A percentile compares a stretch with the other conserved stretches of the same genome.
Evolutionary conservation across 2,797 vertebrate genomes (phyloP).

Genomic region (Rhinophrynus dorsalis): DNA sequence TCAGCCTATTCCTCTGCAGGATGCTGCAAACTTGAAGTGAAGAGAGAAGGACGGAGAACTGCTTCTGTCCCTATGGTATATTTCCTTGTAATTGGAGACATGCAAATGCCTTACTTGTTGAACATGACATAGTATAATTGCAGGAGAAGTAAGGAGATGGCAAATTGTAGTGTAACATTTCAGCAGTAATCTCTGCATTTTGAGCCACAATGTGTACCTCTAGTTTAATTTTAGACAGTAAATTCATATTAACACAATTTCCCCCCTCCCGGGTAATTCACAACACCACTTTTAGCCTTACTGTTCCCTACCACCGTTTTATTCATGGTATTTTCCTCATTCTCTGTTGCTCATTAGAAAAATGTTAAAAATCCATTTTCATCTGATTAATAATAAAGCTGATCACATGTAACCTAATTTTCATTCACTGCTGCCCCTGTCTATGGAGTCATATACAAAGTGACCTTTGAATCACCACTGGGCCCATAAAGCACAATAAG

Average conservation of each 20-base stretch:
- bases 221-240: slow-evolving; percentile 66
- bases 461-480: slow-evolving; percentile 96
- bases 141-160: slow-evolving; percentile 67
- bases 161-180: slow-evolving; percentile 69
- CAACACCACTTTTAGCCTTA: slow-evolving; percentile 47
- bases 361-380: slow-evolving; percentile 97
- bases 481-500: slow-evolving; percentile 95
- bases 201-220: slow-evolving; percentile 61
- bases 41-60: background rate
- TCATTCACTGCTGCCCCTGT: slow-evolving; percentile 96
- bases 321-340: slow-evolving; percentile 76
- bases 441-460: slow-evolving; percentile 89
- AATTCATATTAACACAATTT: slow-evolving; percentile 58
- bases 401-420: slow-evolving; percentile 99
- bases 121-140: slow-evolving; percentile 61
- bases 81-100: slow-evolving; percentile 41
- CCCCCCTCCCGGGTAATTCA: slow-evolving; percentile 49
- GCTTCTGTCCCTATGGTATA: slow-evolving; percentile 3
- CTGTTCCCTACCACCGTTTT: slow-evolving; percentile 61
- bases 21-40: background rate
- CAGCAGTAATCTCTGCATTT: slow-evolving; percentile 64
- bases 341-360: slow-evolving; percentile 87
- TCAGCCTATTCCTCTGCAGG: background rate
- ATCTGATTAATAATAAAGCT: slow-evolving; percentile 99
- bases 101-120: slow-evolving; percentile 39